Evolutionary conservation across 2,888 invertebrate species (phyloP).

Genomic region (Crematogaster levior): DNA sequence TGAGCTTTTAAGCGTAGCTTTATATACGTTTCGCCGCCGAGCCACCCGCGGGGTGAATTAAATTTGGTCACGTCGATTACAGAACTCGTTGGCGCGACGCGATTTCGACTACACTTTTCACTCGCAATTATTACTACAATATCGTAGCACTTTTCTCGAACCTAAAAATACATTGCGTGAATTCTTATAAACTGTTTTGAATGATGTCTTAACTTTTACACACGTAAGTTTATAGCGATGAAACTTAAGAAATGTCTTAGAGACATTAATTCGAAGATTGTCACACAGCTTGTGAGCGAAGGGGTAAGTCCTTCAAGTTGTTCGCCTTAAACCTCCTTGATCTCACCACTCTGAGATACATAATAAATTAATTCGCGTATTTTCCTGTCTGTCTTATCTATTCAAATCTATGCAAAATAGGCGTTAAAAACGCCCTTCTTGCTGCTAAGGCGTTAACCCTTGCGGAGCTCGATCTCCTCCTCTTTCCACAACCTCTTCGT

Average conservation of each 20-base stretch:
- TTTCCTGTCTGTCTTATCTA: conserved; percentile 84
- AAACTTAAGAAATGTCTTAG: conserved; percentile 81
- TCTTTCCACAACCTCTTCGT: conserved; percentile 68
- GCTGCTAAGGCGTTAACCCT: conserved; percentile 81
- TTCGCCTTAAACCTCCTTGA: conserved; percentile 64
- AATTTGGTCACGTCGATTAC: conserved; percentile 56
- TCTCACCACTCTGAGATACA: conserved; percentile 79
- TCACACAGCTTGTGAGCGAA: conserved; percentile 73
- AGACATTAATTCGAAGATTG: conserved; percentile 64
- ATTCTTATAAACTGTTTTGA: not conserved
- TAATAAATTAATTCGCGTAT: conserved; percentile 85
- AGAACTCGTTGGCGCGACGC: conserved; percentile 33
- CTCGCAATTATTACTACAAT: conserved; percentile 19
- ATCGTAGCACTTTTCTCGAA: not conserved
- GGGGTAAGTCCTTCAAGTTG: conserved; percentile 75
- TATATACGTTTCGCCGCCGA: conserved; percentile 53
- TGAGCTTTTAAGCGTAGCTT: conserved; percentile 55
- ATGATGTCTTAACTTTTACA: conserved; percentile 3
- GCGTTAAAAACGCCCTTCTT: conserved; percentile 83
- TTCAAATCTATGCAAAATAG: conserved; percentile 86
- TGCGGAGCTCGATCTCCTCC: conserved; percentile 73
- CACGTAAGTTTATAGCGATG: not conserved
- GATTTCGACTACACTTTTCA: conserved; percentile 24
- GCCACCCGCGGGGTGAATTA: conserved; percentile 46
- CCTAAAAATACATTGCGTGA: not conserved